A percentile compares a stretch with the other conserved stretches of the same genome.
These are phyloP conservation scores for Trachelus stipa DNA, from an alignment of 2,888 invertebrate species.

Conservation along the genomic window DNA sequence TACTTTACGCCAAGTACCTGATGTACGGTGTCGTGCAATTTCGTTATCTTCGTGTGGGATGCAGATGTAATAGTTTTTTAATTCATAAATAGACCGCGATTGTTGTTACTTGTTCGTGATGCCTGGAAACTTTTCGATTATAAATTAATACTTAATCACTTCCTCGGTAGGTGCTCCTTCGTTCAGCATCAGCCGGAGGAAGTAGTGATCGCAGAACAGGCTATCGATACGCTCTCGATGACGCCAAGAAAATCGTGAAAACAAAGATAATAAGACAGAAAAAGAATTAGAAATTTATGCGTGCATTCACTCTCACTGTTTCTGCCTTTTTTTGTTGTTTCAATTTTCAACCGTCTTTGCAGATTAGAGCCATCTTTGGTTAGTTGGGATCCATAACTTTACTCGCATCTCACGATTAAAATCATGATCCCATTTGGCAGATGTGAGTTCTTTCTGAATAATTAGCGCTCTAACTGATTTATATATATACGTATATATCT, in stretches of 20 bases:
- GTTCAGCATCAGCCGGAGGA: background rate
- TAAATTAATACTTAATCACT: background rate
- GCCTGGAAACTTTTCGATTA: background rate
- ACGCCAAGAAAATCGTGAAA: background rate
- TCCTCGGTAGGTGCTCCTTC: background rate
- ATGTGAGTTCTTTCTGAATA: slow-evolving; percentile 41
- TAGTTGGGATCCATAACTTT: slow-evolving; percentile 47
- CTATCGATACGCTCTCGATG: background rate
- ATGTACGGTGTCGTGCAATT: background rate
- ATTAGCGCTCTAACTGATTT: background rate
- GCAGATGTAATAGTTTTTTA: background rate
- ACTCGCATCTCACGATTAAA: slow-evolving; percentile 37
- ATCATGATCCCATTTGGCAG: slow-evolving; percentile 38
- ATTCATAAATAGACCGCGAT: background rate
- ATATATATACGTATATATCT: background rate
- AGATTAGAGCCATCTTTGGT: slow-evolving; percentile 48
- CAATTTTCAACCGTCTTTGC: slow-evolving; percentile 27
- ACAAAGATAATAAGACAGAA: background rate
- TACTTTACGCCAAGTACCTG: background rate
- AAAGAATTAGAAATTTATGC: background rate
- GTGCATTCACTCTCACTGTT: background rate
- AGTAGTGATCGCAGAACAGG: background rate
- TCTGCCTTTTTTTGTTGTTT: slow-evolving; percentile 19
- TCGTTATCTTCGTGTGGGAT: background rate
- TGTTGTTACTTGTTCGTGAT: background rate